These are phyloP conservation scores for Nyleta sp. DNA, from an alignment of 2,888 invertebrate genomes.

Conservation along the genomic window DNA sequence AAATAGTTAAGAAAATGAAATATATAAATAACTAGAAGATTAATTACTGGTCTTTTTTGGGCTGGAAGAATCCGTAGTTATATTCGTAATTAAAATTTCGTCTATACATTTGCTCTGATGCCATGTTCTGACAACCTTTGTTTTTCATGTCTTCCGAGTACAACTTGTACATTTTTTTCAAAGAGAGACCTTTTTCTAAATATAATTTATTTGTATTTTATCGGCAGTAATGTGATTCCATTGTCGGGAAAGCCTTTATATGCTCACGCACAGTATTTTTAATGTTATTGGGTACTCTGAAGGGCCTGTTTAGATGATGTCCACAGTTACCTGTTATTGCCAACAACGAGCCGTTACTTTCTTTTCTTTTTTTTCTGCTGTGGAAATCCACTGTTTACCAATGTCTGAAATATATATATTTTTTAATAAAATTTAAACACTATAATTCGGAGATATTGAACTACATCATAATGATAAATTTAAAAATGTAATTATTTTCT, in stretches of 20 bases:
- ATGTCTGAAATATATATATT: neutral
- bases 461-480: neutral
- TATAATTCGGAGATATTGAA: too few relatives aligned
- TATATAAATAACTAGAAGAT: too few relatives aligned
- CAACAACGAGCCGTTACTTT: neutral
- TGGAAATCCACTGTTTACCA: neutral
- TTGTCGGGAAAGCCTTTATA: neutral
- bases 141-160: neutral
- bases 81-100: too few relatives aligned
- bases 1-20: too few relatives aligned
- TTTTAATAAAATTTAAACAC: neutral
- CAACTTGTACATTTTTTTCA: neutral
- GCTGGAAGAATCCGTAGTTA: too few relatives aligned
- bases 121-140: neutral
- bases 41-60: too few relatives aligned
- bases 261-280: neutral
- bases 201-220: neutral
- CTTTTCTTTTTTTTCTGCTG: neutral
- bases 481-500: too few relatives aligned
- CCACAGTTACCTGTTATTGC: neutral
- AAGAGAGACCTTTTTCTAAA: neutral
- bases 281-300: neutral
- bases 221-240: conserved; percentile 1
- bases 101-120: neutral
- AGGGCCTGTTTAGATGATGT: neutral